Evolutionary conservation across 2,113 vertebrate species (phyloP).

Genomic region (Crocuta crocuta): DNA sequence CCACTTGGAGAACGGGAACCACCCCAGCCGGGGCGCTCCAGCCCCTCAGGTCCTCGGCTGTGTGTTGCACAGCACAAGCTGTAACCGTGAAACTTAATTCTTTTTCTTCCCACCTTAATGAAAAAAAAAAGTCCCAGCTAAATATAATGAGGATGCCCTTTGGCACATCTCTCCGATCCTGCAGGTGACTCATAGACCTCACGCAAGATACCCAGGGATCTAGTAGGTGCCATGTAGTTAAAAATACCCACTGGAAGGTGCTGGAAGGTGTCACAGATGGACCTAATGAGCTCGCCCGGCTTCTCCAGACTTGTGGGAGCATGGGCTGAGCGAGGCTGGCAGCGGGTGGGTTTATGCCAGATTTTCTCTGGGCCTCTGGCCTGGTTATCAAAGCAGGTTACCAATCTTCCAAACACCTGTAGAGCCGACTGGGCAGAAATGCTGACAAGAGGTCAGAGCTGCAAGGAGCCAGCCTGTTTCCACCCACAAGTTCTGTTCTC

Average conservation of each 20-base stretch:
- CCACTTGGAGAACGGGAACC: not conserved
- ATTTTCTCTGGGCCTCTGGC: not conserved
- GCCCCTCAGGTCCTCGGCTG: not conserved
- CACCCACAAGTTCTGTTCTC: not conserved
- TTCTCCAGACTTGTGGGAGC: not conserved
- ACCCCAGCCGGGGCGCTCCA: not conserved
- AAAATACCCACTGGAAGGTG: not conserved
- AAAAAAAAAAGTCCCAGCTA: not conserved
- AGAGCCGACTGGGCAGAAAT: not conserved
- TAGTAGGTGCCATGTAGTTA: not conserved
- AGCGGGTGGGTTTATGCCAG: not conserved
- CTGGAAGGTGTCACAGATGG: not conserved
- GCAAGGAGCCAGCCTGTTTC: not conserved
- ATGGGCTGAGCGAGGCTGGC: not conserved
- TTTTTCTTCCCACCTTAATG: not conserved
- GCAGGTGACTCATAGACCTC: slow-evolving; percentile 63
- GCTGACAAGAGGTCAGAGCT: not conserved
- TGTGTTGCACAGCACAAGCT: not conserved
- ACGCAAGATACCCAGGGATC: not conserved
- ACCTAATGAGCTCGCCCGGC: not conserved
- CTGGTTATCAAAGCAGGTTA: not conserved
- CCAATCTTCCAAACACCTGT: not conserved
- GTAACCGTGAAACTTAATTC: not conserved
- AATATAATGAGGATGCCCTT: slow-evolving; percentile 50
- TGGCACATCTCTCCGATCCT: slow-evolving; percentile 48